Evolutionary conservation across 2,888 invertebrate species (phyloP).

Genomic region (Ellobium chinense): DNA sequence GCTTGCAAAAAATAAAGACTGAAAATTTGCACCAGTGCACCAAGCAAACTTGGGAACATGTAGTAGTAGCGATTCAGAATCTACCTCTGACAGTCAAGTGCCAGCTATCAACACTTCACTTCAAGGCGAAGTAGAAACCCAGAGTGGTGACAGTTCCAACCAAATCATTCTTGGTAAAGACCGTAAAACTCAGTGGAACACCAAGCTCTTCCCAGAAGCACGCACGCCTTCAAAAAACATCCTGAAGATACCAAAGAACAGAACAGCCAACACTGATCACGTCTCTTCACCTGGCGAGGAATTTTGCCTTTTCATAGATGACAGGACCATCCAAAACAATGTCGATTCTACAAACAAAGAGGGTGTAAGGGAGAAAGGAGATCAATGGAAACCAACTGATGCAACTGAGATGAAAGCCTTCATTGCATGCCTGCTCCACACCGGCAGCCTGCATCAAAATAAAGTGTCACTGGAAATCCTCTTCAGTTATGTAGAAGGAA

Average conservation of each 20-base stretch:
- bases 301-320: constrained; percentile 1
- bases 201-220: not conserved
- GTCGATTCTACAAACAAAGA: constrained; percentile 33
- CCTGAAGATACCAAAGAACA: constrained; percentile 8
- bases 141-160: not conserved
- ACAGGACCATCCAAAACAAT: constrained; percentile 19
- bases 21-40: no score
- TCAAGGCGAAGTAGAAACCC: no score
- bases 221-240: constrained; percentile 26
- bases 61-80: no score
- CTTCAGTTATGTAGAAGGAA: constrained; percentile 30
- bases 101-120: no score
- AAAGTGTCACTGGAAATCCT: constrained; percentile 13
- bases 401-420: constrained; percentile 30
- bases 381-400: constrained; percentile 1
- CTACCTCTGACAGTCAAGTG: no score
- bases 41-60: no score
- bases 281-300: constrained; percentile 9
- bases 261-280: constrained; percentile 7
- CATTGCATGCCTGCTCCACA: constrained; percentile 13
- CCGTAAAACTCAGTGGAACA: not conserved
- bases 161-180: constrained; percentile 13
- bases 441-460: constrained; percentile 19
- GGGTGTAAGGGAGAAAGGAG: constrained; percentile 10
- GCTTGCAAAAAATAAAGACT: no score